These are phyloP conservation scores for Calephelis perditalis DNA, from an alignment of 2,888 invertebrate genomes.

Conservation along the genomic window DNA sequence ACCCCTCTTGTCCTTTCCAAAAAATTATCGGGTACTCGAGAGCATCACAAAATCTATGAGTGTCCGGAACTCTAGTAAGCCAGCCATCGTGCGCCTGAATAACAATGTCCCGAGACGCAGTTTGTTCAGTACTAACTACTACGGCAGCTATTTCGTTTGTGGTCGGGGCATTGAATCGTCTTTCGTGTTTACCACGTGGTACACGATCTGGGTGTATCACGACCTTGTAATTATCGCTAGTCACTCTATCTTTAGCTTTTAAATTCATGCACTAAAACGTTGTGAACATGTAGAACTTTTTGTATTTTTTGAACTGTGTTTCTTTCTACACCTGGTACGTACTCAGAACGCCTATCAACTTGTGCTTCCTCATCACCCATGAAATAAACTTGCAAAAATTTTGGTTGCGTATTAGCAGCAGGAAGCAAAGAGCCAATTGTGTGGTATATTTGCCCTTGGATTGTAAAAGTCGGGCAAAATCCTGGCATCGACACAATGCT, in stretches of 20 bases:
- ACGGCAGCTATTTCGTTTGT: conserved; percentile 14
- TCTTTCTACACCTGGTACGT: conserved; percentile 32
- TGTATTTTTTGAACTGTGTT: conserved; percentile 35
- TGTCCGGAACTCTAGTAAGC: conserved; percentile 38
- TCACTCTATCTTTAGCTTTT: conserved; percentile 3
- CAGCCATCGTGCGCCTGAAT: conserved; percentile 31
- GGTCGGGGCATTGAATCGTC: conserved; percentile 35
- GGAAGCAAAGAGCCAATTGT: conserved; percentile 35
- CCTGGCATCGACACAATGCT: conserved; percentile 26
- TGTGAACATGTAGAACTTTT: conserved; percentile 33
- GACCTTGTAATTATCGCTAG: conserved; percentile 14
- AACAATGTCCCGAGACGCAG: conserved; percentile 29
- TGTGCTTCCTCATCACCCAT: conserved; percentile 32
- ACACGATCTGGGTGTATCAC: conserved; percentile 37
- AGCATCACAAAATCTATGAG: conserved; percentile 39
- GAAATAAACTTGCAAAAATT: conserved; percentile 27
- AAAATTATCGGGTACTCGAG: conserved; percentile 38
- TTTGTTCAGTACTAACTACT: no score
- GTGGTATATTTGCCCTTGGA: conserved; percentile 40
- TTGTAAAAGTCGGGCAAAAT: conserved; percentile 34
- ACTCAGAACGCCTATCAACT: conserved; percentile 30
- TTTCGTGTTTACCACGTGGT: conserved; percentile 37
- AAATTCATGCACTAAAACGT: conserved; percentile 34
- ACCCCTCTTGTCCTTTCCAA: conserved; percentile 37
- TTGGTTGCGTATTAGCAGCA: conserved; percentile 27